Evolutionary conservation across 2,113 vertebrate genomes (phyloP).

Genomic region (Myotis yumanensis): DNA sequence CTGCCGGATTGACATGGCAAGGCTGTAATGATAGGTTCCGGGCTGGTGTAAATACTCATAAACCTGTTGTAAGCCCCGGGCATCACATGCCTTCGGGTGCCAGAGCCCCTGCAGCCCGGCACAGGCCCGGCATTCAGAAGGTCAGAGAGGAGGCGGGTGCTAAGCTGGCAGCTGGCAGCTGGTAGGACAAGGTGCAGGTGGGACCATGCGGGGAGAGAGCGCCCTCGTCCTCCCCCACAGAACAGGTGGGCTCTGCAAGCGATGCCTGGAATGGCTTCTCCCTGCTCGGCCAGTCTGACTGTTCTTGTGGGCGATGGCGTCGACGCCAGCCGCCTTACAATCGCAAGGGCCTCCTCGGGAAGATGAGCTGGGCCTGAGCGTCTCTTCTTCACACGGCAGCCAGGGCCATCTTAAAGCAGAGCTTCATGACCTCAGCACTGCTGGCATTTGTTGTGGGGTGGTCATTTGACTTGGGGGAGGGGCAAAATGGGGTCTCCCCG

Average conservation of each 20-base stretch:
- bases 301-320: no score
- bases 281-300: background rate
- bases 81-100: conserved; percentile 39
- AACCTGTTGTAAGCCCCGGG: conserved; percentile 73
- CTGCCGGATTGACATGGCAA: conserved; percentile 64
- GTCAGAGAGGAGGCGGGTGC: background rate
- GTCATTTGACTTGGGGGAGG: background rate
- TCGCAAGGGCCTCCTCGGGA: background rate
- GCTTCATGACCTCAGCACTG: background rate
- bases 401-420: background rate
- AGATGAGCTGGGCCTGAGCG: background rate
- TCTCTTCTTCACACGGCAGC: background rate
- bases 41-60: conserved; percentile 78
- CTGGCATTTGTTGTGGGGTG: background rate
- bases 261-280: background rate
- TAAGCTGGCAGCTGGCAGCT: conserved; percentile 1
- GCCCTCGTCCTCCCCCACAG: accelerated
- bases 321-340: background rate
- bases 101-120: conserved; percentile 38
- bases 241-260: background rate
- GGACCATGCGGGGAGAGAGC: background rate
- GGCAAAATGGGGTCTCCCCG: background rate
- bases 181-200: background rate
- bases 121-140: background rate
- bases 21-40: conserved; percentile 78